Conservation (phyloP, 2,113 vertebrate genomes). For the Lophochroa leadbeateri region DNA sequence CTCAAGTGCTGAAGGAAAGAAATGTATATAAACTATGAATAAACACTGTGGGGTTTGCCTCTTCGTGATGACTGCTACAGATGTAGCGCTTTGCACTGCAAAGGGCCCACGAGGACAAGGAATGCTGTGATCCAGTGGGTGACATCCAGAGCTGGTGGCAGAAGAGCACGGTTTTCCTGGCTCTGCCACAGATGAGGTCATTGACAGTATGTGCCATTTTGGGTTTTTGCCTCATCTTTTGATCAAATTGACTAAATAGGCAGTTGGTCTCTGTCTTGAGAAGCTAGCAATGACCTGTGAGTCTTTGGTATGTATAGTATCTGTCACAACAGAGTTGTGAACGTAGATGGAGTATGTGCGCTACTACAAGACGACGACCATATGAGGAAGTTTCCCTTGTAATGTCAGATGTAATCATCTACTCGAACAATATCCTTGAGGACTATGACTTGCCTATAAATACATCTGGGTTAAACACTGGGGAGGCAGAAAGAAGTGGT, state of each 20-base stretch:
- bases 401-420: background rate
- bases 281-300: background rate
- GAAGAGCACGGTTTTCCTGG: background rate
- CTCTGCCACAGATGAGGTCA: background rate
- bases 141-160: background rate
- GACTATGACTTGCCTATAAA: background rate
- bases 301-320: background rate
- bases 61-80: background rate
- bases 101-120: background rate
- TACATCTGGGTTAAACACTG: background rate
- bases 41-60: background rate
- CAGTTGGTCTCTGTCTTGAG: background rate
- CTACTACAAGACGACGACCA: background rate
- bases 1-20: background rate
- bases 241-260: accelerated
- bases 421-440: background rate
- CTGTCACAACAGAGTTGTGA: background rate
- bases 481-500: background rate
- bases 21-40: background rate
- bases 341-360: background rate
- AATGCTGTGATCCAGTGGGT: background rate
- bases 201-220: background rate
- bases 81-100: background rate
- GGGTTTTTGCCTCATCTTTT: background rate
- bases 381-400: background rate